Conservation (phyloP, 2,113 vertebrate genomes). For the Ariopsis seemanni region DNA sequence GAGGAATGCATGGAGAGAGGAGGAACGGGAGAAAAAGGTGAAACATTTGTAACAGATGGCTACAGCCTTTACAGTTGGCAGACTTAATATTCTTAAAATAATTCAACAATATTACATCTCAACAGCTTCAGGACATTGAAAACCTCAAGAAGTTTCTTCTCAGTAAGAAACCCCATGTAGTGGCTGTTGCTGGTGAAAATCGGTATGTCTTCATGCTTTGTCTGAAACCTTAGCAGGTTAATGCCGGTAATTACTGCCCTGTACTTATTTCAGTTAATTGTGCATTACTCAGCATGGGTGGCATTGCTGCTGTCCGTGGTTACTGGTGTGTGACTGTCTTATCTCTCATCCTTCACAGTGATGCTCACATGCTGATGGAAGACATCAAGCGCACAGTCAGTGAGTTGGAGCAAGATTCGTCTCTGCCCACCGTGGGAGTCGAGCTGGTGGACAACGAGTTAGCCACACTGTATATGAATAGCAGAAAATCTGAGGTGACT, state of each 20-base stretch:
- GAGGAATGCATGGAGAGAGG: conserved; percentile 93
- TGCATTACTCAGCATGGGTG: background rate
- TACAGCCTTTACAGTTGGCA: background rate
- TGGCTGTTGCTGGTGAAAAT: conserved; percentile 91
- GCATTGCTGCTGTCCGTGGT: background rate
- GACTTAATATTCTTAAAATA: background rate
- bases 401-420: conserved; percentile 95
- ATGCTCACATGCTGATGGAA: conserved; percentile 96
- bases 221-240: background rate
- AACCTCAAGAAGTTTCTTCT: conserved; percentile 92
- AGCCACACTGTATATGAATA: conserved; percentile 96
- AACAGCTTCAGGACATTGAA: conserved; percentile 90
- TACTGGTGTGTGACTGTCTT: background rate
- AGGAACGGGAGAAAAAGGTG: conserved; percentile 94
- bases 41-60: conserved; percentile 11
- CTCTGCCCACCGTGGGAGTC: conserved; percentile 89
- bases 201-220: conserved; percentile 70
- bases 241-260: background rate
- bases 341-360: conserved; percentile 69
- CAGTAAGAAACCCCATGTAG: conserved; percentile 94
- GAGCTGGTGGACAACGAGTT: conserved; percentile 95
- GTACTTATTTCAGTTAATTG: background rate
- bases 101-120: conserved; percentile 30
- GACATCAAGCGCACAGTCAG: conserved; percentile 93
- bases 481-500: conserved; percentile 95